Percentiles rank a stretch among this genome's conserved stretches.
These are phyloP conservation scores for Myotis daubentonii DNA, from an alignment of 2,797 vertebrate genomes.

Conservation along the genomic window DNA sequence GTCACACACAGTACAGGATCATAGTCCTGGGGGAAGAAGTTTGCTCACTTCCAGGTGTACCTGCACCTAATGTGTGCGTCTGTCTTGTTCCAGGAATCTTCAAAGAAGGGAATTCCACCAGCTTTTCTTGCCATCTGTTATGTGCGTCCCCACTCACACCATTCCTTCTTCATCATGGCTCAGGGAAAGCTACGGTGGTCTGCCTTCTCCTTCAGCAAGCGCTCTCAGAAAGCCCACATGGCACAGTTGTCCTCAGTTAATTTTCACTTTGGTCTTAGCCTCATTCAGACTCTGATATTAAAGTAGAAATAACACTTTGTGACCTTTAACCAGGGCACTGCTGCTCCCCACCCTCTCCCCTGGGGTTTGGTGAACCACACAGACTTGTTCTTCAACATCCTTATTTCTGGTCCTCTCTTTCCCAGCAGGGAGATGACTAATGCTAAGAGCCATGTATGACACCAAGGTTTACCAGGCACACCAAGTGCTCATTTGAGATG, in stretches of 20 bases:
- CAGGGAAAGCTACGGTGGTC: too few species aligned
- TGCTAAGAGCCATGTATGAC: not conserved
- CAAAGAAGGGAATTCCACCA: not conserved
- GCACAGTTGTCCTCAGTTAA: not conserved
- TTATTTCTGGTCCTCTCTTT: conserved; percentile 65
- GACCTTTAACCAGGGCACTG: conserved; percentile 33
- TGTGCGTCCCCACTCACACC: too few species aligned
- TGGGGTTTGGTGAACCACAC: conserved; percentile 17
- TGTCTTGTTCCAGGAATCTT: not conserved
- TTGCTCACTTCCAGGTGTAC: not conserved
- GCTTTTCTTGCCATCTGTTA: not conserved
- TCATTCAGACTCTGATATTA: not conserved
- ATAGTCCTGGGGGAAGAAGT: not conserved
- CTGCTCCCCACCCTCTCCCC: conserved; percentile 66
- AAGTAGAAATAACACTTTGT: not conserved
- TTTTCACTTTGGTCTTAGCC: conserved; percentile 4
- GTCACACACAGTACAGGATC: not conserved
- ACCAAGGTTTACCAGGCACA: not conserved
- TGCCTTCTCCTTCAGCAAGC: not conserved
- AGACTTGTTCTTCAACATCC: not conserved
- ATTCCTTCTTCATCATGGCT: not conserved
- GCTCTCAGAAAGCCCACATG: not conserved
- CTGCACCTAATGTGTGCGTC: not conserved
- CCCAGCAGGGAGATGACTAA: conserved; percentile 70
- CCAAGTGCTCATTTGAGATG: not conserved